Conservation (phyloP, 1,140 invertebrate species). For the Drosophila bocqueti region DNA sequence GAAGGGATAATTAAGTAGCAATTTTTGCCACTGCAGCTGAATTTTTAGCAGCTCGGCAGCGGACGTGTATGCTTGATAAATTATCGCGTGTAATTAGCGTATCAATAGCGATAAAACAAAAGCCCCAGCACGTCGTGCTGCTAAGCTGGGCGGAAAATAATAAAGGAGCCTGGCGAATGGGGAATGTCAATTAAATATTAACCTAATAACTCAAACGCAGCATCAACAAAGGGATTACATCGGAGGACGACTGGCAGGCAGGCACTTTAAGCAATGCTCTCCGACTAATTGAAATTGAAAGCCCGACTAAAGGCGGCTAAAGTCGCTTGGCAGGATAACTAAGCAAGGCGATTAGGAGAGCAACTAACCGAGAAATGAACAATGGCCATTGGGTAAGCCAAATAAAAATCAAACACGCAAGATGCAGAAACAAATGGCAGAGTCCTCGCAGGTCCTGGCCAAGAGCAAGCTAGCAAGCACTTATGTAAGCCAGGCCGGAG, state of each 20-base stretch:
- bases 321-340: slow-evolving; percentile 27
- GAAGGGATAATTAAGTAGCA: slow-evolving; percentile 74
- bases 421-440: slow-evolving; percentile 66
- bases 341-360: slow-evolving; percentile 72
- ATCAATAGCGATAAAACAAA: slow-evolving; percentile 69
- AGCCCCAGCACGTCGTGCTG: slow-evolving; percentile 1
- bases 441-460: slow-evolving; percentile 2
- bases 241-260: neutral
- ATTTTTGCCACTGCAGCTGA: slow-evolving; percentile 76
- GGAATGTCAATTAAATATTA: slow-evolving; percentile 66
- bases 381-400: slow-evolving; percentile 63
- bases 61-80: slow-evolving; percentile 56
- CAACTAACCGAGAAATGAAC: slow-evolving; percentile 80
- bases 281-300: slow-evolving; percentile 69
- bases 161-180: neutral
- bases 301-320: slow-evolving; percentile 32
- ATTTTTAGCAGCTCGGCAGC: slow-evolving; percentile 62
- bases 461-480: slow-evolving; percentile 40
- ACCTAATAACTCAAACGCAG: slow-evolving; percentile 50
- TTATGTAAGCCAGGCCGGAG: slow-evolving; percentile 67
- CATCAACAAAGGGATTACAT: slow-evolving; percentile 25
- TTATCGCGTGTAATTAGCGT: slow-evolving; percentile 78
- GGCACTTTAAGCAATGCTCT: slow-evolving; percentile 52
- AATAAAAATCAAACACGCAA: slow-evolving; percentile 72
- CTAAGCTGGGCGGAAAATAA: slow-evolving; percentile 25